These are phyloP conservation scores for Lacerta viridis DNA, from an alignment of 2,797 vertebrate species.

Conservation along the genomic window DNA sequence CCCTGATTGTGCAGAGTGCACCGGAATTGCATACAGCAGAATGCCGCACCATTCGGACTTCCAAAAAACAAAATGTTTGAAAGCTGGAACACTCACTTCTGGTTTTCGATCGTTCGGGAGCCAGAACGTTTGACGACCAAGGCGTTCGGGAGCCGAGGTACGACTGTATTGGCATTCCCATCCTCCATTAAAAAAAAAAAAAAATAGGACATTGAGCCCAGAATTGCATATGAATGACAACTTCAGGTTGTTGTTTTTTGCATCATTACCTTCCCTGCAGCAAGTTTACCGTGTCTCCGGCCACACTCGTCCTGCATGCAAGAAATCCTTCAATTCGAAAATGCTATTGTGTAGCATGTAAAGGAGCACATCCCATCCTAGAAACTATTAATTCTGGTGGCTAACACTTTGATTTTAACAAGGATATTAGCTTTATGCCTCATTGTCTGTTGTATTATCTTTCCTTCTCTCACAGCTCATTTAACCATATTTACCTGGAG, in stretches of 20 bases:
- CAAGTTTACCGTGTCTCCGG: neutral
- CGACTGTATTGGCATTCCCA: no score
- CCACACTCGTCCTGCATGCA: no score
- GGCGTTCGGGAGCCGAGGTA: no score
- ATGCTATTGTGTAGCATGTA: neutral
- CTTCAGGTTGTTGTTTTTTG: neutral
- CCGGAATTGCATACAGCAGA: no score
- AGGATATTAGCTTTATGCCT: conserved; percentile 35
- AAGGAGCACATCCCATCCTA: conserved; percentile 10
- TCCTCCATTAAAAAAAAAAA: no score
- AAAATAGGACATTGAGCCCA: neutral
- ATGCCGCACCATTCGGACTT: no score
- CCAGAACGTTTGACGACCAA: no score
- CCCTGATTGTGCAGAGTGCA: no score
- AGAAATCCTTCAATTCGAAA: neutral
- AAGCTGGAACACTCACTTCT: no score
- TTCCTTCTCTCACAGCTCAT: conserved; percentile 26
- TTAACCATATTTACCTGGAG: conserved; percentile 42
- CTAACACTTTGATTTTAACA: conserved; percentile 18
- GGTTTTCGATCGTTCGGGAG: no score
- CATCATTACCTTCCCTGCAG: neutral
- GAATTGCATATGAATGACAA: neutral
- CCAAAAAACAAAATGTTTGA: no score
- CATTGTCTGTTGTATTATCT: conserved; percentile 31
- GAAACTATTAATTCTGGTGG: conserved; percentile 5